A percentile compares a stretch with the other conserved stretches of the same genome.
Conservation (phyloP, 2,888 invertebrate genomes). For the Napeogenes inachia region DNA sequence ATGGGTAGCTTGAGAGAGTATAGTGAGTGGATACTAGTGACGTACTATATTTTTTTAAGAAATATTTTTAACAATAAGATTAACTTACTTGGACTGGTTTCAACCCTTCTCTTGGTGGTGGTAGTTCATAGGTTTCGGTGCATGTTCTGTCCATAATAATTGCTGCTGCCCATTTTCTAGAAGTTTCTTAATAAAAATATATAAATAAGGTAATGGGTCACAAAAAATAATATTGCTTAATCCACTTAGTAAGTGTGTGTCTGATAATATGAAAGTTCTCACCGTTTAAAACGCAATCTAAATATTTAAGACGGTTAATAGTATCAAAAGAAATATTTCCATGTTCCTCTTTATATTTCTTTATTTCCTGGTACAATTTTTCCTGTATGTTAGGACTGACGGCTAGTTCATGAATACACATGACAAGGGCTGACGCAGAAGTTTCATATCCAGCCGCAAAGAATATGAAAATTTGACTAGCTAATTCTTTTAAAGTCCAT, state of each 20-base stretch:
- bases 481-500: conserved; percentile 59
- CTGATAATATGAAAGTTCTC: conserved; percentile 7
- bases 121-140: conserved; percentile 63
- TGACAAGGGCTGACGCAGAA: conserved; percentile 52
- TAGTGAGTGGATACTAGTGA: too few relatives aligned
- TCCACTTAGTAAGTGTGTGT: too few relatives aligned
- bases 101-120: conserved; percentile 52
- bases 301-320: conserved; percentile 50
- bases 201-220: background rate
- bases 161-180: conserved; percentile 71
- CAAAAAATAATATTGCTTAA: background rate
- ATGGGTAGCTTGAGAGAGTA: too few relatives aligned
- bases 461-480: conserved; percentile 66
- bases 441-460: conserved; percentile 70
- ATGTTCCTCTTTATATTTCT: conserved; percentile 39
- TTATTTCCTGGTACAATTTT: conserved; percentile 57
- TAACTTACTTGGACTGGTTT: conserved; percentile 49
- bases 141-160: conserved; percentile 69
- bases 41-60: too few relatives aligned
- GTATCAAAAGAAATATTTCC: conserved; percentile 46
- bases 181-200: conserved; percentile 52
- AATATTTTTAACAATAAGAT: conserved; percentile 4
- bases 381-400: conserved; percentile 62
- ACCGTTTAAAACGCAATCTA: conserved; percentile 61
- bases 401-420: conserved; percentile 62